phyloP scores from a whole-genome alignment of 2,113 vertebrate species.

The Sprattus sprattus region DNA sequence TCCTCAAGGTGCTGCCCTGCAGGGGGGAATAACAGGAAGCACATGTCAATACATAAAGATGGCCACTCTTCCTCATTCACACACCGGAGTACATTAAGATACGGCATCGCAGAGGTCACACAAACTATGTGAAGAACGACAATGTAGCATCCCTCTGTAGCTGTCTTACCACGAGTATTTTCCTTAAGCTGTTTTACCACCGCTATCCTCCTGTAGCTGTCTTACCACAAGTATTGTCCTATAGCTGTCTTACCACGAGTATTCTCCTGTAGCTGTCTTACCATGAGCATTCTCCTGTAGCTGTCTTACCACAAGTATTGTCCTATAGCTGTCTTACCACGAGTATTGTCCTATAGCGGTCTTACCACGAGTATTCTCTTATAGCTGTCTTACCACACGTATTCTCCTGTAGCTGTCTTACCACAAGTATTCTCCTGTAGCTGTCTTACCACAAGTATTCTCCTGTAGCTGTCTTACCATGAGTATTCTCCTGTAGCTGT shows the following conservation, averaged over 20 bases:
- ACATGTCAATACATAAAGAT: neutral
- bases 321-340: too few species aligned
- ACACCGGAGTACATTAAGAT: neutral
- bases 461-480: neutral
- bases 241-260: neutral
- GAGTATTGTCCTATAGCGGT: neutral
- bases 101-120: neutral
- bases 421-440: neutral
- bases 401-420: neutral
- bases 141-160: too few species aligned
- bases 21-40: constrained; percentile 20
- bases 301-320: neutral
- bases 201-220: too few species aligned
- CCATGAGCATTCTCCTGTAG: neutral
- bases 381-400: too few species aligned
- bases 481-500: neutral
- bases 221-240: neutral
- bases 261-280: neutral
- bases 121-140: too few species aligned
- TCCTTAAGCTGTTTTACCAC: too few species aligned
- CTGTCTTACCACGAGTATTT: neutral
- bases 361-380: too few species aligned
- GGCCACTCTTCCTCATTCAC: neutral
- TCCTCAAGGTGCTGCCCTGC: constrained; percentile 96
- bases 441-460: neutral